Conservation (phyloP, 2,797 vertebrate species). For the Eremophila alpestris region DNA sequence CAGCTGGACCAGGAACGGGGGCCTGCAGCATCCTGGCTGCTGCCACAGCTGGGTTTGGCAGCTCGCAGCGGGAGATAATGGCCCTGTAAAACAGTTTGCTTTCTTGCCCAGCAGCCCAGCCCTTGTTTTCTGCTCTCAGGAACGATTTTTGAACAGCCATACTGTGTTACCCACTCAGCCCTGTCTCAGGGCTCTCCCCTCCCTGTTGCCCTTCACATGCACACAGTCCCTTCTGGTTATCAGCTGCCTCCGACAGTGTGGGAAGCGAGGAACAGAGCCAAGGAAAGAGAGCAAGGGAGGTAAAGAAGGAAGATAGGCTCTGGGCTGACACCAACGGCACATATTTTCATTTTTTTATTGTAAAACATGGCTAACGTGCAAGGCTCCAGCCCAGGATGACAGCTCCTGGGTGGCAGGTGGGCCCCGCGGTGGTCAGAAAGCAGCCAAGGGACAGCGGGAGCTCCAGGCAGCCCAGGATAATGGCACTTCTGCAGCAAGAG, state of each 20-base stretch:
- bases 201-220: rapidly evolving
- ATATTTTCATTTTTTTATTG: constrained; percentile 65
- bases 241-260: not conserved
- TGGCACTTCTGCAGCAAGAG: constrained; percentile 57
- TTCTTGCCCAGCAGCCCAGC: not conserved
- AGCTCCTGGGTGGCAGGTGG: not conserved
- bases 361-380: constrained; percentile 46
- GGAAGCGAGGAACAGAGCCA: not conserved
- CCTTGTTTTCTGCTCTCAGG: not conserved
- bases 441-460: constrained; percentile 43
- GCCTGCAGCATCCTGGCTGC: not conserved
- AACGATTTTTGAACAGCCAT: not conserved
- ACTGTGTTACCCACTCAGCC: not conserved
- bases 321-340: not conserved
- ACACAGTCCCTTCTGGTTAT: not conserved
- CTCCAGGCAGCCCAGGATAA: constrained; percentile 20
- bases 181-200: not conserved
- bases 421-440: not conserved
- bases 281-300: not conserved
- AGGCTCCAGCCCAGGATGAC: not conserved
- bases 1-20: not conserved
- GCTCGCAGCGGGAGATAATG: not conserved
- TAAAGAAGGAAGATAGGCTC: not conserved
- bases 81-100: not conserved
- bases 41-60: not conserved